Evolutionary conservation across 1,140 invertebrate species (phyloP), one percentile per base, ranked within the genome.

Genomic region (Phymorhynchus buccinoides): DNA sequence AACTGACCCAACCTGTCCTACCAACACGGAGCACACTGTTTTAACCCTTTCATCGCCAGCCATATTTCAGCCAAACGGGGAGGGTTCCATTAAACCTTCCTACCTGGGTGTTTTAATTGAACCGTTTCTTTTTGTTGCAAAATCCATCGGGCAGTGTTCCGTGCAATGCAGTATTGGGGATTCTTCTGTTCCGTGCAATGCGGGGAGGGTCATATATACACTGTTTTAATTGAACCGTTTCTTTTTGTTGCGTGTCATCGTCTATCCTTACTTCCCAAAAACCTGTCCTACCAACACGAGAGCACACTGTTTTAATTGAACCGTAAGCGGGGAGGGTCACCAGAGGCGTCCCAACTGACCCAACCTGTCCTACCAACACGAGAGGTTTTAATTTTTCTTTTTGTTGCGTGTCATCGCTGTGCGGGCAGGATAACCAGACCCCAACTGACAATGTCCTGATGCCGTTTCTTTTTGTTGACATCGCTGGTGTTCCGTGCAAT

Each of bases 281-380:
- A 22, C 7, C 48, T 12, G 48, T 52, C 9, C 22, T 22, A 52
- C 48, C 7, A 22, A 12, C 7, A 52, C 22, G 48, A 52, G 48
- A 12, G 48, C 22, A 12, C 48, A 52, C 48, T 52, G 9, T 52
- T 22, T 52, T 22, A 12, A 22, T 52, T n/a, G n/a, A n/a, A n/a
- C n/a, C n/a, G 73, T 16, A 14, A 97, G 97, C 91, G 96, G 96
- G 1, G 94, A 94, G 86, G 95, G 96, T 1, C 91, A 94, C 77
- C 96, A 97, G 91, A 93, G 90, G 16, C 48, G 9, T 12, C 41
- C 18, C n/a, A 12, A 22, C 39, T 6, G 9, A 32, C 22, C 16
- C 9, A 18, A 22, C 42, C 27, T 7, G 16, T 66, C 35, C 42
- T 37, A 37, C 39, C 30, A 32, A 30, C 56, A 30, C n/a, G 48